These are phyloP conservation scores for Thera obeliscata DNA, from an alignment of 2,888 invertebrate species.

Conservation along the genomic window DNA sequence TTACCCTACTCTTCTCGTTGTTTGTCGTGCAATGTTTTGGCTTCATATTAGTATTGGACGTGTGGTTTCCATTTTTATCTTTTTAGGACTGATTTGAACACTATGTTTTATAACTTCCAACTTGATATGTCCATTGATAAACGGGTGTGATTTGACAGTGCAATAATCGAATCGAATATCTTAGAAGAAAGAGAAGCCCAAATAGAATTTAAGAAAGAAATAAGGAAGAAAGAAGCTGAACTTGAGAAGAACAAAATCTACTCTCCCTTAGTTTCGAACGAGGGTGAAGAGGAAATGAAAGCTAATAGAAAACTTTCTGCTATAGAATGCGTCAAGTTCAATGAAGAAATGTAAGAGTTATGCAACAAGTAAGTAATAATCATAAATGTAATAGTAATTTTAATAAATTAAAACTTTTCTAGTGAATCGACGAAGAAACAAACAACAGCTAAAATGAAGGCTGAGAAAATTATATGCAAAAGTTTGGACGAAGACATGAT, in stretches of 20 bases:
- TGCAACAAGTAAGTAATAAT: too few relatives aligned
- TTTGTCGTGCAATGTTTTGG: too few relatives aligned
- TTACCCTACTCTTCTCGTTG: too few relatives aligned
- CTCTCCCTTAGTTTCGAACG: constrained; percentile 18
- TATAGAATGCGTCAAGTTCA: constrained; percentile 48
- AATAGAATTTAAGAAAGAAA: constrained; percentile 55
- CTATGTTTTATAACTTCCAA: not conserved
- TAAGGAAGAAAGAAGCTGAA: constrained; percentile 44
- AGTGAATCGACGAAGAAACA: constrained; percentile 45
- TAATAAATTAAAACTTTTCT: constrained; percentile 15
- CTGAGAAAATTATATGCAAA: constrained; percentile 42
- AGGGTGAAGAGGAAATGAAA: constrained; percentile 17
- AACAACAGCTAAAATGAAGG: constrained; percentile 38
- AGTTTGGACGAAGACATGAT: constrained; percentile 45
- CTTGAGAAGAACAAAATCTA: constrained; percentile 38
- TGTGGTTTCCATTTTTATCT: too few relatives aligned
- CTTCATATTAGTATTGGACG: too few relatives aligned
- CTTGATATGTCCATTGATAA: not conserved
- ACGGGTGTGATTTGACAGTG: constrained; percentile 45
- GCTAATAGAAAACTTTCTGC: constrained; percentile 37
- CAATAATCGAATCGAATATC: constrained; percentile 59
- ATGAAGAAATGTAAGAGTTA: constrained; percentile 57
- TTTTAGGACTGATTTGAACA: not conserved
- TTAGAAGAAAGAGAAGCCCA: constrained; percentile 62
- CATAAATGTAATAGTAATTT: too few relatives aligned